Percentiles rank a stretch among this genome's conserved stretches.
phyloP scores from a whole-genome alignment of 2,797 vertebrate species.

The Pangasius macronema region DNA sequence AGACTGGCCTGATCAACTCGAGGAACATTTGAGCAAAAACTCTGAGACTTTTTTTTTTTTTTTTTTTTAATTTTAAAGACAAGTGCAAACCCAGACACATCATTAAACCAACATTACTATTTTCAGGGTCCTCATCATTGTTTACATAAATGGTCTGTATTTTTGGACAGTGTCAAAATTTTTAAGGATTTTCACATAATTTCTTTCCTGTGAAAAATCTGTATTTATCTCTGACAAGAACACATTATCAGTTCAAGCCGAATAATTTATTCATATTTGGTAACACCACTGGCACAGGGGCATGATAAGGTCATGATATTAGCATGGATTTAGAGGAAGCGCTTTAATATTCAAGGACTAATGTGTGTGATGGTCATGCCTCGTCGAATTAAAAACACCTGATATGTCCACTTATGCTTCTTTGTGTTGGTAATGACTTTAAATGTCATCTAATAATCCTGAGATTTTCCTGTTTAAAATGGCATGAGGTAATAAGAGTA shows the following conservation, averaged over 20 bases:
- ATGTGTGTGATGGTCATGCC: no score
- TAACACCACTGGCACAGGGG: background rate
- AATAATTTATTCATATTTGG: background rate
- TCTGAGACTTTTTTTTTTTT: background rate
- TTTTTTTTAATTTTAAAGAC: background rate
- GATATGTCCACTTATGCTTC: background rate
- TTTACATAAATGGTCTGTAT: background rate
- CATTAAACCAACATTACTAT: background rate
- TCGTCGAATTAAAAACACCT: background rate
- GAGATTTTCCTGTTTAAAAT: constrained; percentile 22
- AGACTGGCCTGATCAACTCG: background rate
- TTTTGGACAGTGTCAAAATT: background rate
- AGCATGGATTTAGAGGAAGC: background rate
- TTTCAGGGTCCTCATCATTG: background rate
- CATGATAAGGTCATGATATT: background rate
- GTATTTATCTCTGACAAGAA: background rate
- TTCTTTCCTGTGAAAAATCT: background rate
- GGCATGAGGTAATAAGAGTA: constrained; percentile 16
- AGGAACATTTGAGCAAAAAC: background rate
- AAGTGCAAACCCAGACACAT: background rate
- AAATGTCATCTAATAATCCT: constrained; percentile 13
- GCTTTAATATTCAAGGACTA: background rate
- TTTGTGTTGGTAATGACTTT: constrained; percentile 1
- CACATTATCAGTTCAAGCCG: background rate
- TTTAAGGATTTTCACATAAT: background rate